phyloP scores from a whole-genome alignment of 2,888 invertebrate species.

The Vandiemenella viatica region DNA sequence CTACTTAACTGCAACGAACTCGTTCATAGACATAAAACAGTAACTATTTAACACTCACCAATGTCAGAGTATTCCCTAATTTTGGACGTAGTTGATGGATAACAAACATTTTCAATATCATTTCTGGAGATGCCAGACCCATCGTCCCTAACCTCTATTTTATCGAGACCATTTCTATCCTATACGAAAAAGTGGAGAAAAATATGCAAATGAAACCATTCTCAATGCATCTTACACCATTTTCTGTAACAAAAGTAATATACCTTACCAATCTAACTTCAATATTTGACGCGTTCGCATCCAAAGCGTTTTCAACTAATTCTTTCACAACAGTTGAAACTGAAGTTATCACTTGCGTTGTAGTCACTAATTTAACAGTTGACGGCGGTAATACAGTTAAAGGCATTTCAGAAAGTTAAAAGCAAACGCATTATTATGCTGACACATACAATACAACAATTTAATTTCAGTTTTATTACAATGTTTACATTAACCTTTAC shows the following conservation, averaged over 20 bases:
- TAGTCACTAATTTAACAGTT: slow-evolving; percentile 33
- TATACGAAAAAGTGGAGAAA: too few species aligned
- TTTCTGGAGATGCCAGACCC: slow-evolving; percentile 35
- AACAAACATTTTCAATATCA: slow-evolving; percentile 33
- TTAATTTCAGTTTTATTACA: too few species aligned
- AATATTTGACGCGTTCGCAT: slow-evolving; percentile 43
- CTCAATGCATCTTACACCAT: too few species aligned
- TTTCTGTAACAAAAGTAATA: not conserved
- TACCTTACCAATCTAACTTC: slow-evolving; percentile 32
- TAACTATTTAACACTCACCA: slow-evolving; percentile 23
- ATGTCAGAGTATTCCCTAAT: slow-evolving; percentile 32
- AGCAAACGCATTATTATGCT: too few species aligned
- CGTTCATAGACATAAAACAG: too few species aligned
- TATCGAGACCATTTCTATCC: slow-evolving; percentile 39
- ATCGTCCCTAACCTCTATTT: slow-evolving; percentile 43
- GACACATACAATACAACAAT: too few species aligned
- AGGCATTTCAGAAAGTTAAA: slow-evolving; percentile 13
- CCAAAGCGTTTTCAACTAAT: slow-evolving; percentile 50
- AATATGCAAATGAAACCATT: too few species aligned
- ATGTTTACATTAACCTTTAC: too few species aligned
- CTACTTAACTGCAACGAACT: too few species aligned
- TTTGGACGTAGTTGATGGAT: slow-evolving; percentile 43
- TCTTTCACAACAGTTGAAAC: slow-evolving; percentile 44
- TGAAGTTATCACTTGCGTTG: slow-evolving; percentile 40
- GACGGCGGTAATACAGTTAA: slow-evolving; percentile 24